phyloP scores from a whole-genome alignment of 2,797 vertebrate genomes.

The Pseudocheirus occidentalis region DNA sequence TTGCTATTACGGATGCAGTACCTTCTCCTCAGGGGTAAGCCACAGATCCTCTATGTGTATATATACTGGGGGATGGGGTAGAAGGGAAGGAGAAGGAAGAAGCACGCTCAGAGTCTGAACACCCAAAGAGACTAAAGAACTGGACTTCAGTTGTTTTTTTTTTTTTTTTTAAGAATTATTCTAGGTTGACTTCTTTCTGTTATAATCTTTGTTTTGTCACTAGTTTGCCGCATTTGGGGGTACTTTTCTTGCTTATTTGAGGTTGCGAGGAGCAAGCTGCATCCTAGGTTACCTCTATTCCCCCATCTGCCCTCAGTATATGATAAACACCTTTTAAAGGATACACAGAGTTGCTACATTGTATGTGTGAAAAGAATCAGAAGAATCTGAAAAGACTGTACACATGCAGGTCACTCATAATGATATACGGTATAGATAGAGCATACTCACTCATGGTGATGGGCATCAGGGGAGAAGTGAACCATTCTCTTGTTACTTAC shows the following conservation, averaged over 20 bases:
- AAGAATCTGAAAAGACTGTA: neutral
- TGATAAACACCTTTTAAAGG: neutral
- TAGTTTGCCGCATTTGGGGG: neutral
- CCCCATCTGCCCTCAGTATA: neutral
- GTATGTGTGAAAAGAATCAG: neutral
- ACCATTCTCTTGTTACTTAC: conserved; percentile 88
- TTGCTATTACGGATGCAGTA: neutral
- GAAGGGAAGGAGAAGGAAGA: neutral
- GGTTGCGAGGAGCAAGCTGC: neutral
- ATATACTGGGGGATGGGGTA: neutral
- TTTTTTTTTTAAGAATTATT: neutral
- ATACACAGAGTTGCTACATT: neutral
- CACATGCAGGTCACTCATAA: neutral
- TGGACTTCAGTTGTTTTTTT: neutral
- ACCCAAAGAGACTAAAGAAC: neutral
- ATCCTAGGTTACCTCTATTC: neutral
- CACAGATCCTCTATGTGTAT: neutral
- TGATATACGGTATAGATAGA: conserved; percentile 64
- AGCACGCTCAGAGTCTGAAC: neutral
- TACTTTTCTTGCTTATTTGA: neutral
- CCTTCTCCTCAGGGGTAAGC: neutral
- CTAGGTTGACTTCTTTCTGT: neutral
- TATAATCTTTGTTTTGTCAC: neutral
- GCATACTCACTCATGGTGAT: conserved; percentile 91
- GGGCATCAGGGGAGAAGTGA: conserved; percentile 91